Evolutionary conservation across 2,888 invertebrate species (phyloP).

Genomic region (Cheilosia variabilis): DNA sequence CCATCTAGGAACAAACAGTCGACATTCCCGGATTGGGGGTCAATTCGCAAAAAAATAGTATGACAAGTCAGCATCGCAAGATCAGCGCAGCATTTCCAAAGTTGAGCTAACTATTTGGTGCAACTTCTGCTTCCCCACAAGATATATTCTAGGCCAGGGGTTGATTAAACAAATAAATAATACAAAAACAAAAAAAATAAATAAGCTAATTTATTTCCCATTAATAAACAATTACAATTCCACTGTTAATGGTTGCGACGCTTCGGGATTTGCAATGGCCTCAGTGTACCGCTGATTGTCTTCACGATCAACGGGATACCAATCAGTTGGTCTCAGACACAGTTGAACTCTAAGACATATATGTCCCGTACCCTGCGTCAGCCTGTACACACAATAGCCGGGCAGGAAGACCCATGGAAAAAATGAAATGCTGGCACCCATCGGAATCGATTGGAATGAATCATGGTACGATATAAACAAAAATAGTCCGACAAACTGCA

Average conservation of each 20-base stretch:
- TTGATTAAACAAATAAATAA: no score
- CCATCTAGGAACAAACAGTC: no score
- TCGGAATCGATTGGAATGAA: not conserved
- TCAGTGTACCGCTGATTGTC: conserved; percentile 74
- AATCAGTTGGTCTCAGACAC: conserved; percentile 73
- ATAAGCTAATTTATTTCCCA: no score
- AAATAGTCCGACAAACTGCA: not conserved
- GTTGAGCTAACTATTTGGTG: no score
- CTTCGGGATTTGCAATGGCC: conserved; percentile 46
- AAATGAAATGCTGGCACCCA: not conserved
- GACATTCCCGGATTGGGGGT: no score
- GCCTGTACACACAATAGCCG: conserved; percentile 47
- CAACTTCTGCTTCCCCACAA: no score
- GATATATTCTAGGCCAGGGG: no score
- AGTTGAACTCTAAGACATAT: conserved; percentile 62
- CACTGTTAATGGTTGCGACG: conserved; percentile 37
- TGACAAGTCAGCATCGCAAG: no score
- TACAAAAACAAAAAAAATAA: no score
- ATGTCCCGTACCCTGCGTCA: conserved; percentile 61
- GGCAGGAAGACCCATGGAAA: conserved; percentile 70
- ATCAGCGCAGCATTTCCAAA: no score
- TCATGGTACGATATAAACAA: not conserved
- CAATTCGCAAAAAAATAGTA: no score
- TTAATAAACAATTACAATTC: conserved; percentile 9
- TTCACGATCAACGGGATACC: conserved; percentile 74